phyloP scores from a whole-genome alignment of 2,797 vertebrate genomes.

The Syndactyla subalaris region DNA sequence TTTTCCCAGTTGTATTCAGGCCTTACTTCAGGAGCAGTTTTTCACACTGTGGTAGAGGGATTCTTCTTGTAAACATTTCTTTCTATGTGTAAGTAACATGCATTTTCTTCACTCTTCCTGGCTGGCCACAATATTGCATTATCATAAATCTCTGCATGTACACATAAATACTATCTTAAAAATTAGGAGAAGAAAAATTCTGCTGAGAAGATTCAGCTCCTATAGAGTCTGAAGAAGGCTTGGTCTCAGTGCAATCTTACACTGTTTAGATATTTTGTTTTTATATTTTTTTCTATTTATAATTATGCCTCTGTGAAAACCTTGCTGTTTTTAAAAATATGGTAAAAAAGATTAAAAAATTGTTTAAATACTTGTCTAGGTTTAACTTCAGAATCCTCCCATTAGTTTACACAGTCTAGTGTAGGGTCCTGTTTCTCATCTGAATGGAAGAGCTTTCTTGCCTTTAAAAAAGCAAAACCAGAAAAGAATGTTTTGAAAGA shows the following conservation, averaged over 20 bases:
- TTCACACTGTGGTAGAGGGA: background rate
- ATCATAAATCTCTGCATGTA: background rate
- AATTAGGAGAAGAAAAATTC: background rate
- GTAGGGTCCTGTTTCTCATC: background rate
- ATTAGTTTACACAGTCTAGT: background rate
- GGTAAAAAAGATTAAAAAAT: background rate
- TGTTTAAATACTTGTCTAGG: background rate
- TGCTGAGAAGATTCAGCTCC: background rate
- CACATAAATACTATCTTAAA: background rate
- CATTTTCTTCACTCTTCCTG: background rate
- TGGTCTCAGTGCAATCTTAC: background rate
- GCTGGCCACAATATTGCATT: background rate
- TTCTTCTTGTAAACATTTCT: background rate
- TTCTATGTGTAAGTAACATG: background rate
- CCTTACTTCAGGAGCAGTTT: background rate
- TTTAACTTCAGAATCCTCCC: background rate
- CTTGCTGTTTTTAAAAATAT: background rate
- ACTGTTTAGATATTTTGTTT: background rate
- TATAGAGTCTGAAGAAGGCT: background rate
- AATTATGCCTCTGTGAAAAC: background rate
- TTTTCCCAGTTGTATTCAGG: background rate
- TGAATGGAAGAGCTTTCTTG: background rate
- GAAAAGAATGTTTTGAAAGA: slow-evolving; percentile 1
- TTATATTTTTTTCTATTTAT: background rate
- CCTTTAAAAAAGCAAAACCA: background rate